phyloP scores from a whole-genome alignment of 1,140 invertebrate genomes.

The Radopholus similis region DNA sequence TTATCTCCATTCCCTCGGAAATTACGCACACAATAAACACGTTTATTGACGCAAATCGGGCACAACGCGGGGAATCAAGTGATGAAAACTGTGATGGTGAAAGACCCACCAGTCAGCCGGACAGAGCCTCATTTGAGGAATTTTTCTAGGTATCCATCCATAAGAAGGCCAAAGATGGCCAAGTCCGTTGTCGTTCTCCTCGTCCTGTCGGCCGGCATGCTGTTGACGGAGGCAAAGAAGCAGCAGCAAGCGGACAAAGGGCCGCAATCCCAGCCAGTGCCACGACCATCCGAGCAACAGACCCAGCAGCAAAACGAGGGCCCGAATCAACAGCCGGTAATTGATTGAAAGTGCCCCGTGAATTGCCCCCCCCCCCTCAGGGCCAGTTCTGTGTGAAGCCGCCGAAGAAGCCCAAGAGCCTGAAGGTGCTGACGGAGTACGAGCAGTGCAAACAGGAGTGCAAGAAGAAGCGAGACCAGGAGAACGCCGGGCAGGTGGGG shows the following conservation, averaged over 20 bases:
- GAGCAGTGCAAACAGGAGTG: slow-evolving; percentile 40
- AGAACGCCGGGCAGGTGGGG: slow-evolving; percentile 16
- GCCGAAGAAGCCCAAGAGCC: slow-evolving; percentile 25
- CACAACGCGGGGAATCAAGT: too few species aligned
- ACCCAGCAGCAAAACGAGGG: not conserved
- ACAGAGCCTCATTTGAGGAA: too few species aligned
- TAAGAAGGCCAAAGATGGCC: too few species aligned
- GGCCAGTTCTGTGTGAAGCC: slow-evolving; percentile 6
- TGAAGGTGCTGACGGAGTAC: slow-evolving; percentile 28
- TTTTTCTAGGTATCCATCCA: too few species aligned
- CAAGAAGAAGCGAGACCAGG: slow-evolving; percentile 29
- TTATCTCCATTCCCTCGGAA: too few species aligned
- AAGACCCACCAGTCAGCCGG: too few species aligned
- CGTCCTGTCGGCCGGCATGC: too few species aligned
- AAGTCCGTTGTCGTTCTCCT: too few species aligned
- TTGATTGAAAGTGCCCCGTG: not conserved
- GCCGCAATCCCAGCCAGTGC: not conserved
- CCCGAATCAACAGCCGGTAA: not conserved
- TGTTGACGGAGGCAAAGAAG: not conserved
- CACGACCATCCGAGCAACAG: not conserved
- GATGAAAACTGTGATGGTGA: too few species aligned
- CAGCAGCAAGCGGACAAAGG: not conserved
- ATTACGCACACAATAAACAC: too few species aligned
- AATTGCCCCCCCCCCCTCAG: not conserved
- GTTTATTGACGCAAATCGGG: too few species aligned